Conservation (phyloP, 23 tunicate species). For the Corella eumyota region DNA sequence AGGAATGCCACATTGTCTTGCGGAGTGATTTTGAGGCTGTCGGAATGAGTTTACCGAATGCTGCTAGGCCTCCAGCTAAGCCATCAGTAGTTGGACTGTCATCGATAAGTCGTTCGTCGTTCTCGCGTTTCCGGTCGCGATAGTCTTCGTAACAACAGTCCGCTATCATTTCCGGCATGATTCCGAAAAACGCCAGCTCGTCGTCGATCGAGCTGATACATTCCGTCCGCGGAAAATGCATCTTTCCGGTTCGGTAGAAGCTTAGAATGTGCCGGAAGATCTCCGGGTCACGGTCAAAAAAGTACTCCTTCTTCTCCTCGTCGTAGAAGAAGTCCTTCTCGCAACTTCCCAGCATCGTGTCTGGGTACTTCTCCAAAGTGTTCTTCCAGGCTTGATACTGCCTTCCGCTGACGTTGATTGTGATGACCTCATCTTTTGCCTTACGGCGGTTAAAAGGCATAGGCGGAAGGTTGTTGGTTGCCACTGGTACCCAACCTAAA, state of each 20-base stretch:
- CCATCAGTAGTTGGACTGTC: constrained; percentile 10
- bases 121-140: constrained; percentile 85
- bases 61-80: constrained; percentile 11
- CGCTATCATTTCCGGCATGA: constrained; percentile 87
- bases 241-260: constrained; percentile 91
- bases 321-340: constrained; percentile 96
- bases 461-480: constrained; percentile 45
- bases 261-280: constrained; percentile 83
- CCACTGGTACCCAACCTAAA: constrained; percentile 85
- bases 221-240: constrained; percentile 97
- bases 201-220: constrained; percentile 87
- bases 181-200: constrained; percentile 91
- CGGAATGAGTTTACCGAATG: constrained; percentile 29
- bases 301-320: constrained; percentile 74
- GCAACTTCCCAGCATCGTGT: constrained; percentile 76
- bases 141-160: constrained; percentile 99
- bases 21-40: constrained; percentile 33
- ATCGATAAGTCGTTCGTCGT: constrained; percentile 81
- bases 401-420: constrained; percentile 66
- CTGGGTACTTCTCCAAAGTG: constrained; percentile 83
- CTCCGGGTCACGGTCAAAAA: constrained; percentile 97
- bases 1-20: constrained; percentile 87
- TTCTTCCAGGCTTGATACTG: constrained; percentile 79
- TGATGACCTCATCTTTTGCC: constrained; percentile 50
- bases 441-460: constrained; percentile 30